These are phyloP conservation scores for Arremon brunneinucha DNA, from an alignment of 2,797 vertebrate genomes.

Conservation along the genomic window DNA sequence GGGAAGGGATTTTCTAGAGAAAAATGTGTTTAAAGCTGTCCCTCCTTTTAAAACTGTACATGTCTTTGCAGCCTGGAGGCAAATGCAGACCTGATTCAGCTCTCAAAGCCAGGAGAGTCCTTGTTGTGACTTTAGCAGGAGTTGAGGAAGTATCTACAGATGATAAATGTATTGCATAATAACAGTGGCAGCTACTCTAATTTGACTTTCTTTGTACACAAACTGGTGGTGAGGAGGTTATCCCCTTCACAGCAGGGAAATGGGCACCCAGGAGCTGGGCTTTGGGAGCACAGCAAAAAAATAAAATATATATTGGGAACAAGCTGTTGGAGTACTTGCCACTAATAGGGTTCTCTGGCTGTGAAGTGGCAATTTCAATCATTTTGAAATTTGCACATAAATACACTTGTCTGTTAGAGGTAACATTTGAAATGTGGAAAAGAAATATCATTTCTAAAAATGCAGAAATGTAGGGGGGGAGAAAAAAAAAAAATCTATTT, in stretches of 20 bases:
- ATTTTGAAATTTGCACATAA: conserved; percentile 18
- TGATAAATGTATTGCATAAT: neutral
- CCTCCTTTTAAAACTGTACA: neutral
- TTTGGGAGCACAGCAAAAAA: neutral
- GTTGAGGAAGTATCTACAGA: neutral
- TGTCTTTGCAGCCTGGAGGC: neutral
- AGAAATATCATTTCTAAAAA: neutral
- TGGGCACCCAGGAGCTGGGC: neutral
- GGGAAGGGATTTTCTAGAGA: neutral
- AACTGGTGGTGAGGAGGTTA: rapidly evolving
- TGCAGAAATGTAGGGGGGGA: neutral
- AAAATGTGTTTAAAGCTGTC: neutral
- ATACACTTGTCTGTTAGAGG: neutral
- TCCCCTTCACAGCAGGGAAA: neutral
- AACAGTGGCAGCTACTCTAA: neutral
- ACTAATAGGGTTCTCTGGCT: neutral
- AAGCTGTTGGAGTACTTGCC: neutral
- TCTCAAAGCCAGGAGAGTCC: neutral
- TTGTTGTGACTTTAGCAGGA: neutral
- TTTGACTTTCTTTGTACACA: rapidly evolving
- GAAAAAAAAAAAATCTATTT: neutral
- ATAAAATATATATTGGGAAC: neutral
- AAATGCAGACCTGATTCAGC: neutral
- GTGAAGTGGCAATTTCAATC: neutral
- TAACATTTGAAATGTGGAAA: neutral